Evolutionary conservation across 2,888 invertebrate genomes (phyloP), one percentile per base, ranked within the genome.

Genomic region (Nematopogon swammerdamellus): DNA sequence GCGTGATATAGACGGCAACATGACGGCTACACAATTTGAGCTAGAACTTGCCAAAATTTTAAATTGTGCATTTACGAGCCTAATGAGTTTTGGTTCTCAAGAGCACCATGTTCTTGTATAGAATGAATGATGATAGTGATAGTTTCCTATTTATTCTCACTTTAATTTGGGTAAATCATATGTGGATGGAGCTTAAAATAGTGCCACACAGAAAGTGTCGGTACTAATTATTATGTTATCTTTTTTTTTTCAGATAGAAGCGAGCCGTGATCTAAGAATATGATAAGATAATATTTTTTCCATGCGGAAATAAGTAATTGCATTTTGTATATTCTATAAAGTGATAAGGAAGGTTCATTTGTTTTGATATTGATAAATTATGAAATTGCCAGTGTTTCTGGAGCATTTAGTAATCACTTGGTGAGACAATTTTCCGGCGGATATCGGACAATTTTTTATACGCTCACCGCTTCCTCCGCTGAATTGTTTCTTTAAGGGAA

Each of bases 321-420:
- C 80, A 80, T 80, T 80, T 80, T 80, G 80, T 80, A 80, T 80
- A 80, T 80, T 80, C 76, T 80, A 80, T 80, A 70, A 80, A 79
- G 77, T 79, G 80, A 77, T 76, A 75, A 77, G 79, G 73, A 76
- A 68, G 74, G 75, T 72, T 74, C 72, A 75, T 74, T 79, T 76
- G 73, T 75, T 79, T 77, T 75, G 75, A 75, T 75, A 75, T 73
- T 70, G 74, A 73, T 74, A 69, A 77, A 76, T 70, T 67, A 74
- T 72, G 71, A 72, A 74, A 72, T 65, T 70, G 67, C 70, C 71
- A 64, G 68, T 72, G 71, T 70, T 68, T 19, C 44, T 67, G 75
- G 70, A 70, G 70, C 72, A 71, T 68, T 70, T 70, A 66, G 69
- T 62, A 69, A 67, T 69, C 64, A 61, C 60, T 58, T 67, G 67